These are phyloP conservation scores for Apostichopus leukothele DNA, from an alignment of 53 echinoderm and acorn worm species.

Conservation along the genomic window DNA sequence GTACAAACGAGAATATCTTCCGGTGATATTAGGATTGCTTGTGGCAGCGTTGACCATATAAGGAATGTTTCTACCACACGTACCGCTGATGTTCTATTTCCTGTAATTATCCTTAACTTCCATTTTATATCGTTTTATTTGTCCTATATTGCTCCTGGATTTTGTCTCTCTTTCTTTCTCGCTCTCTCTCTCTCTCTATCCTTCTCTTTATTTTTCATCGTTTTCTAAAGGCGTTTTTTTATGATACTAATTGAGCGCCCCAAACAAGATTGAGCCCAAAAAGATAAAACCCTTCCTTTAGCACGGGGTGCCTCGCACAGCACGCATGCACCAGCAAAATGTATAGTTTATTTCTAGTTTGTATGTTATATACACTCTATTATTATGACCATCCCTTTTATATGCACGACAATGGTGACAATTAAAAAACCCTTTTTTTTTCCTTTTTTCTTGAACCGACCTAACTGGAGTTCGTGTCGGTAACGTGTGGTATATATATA, in stretches of 20 bases:
- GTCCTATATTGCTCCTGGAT: background rate
- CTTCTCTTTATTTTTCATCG: background rate
- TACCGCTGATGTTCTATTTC: slow-evolving; percentile 36
- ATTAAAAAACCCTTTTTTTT: slow-evolving; percentile 5
- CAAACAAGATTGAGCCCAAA: slow-evolving; percentile 33
- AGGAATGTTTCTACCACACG: slow-evolving; percentile 46
- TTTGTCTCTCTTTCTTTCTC: background rate
- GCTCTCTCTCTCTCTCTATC: no score
- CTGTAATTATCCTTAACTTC: slow-evolving; percentile 38
- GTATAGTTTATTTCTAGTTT: background rate
- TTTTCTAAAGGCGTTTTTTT: slow-evolving; percentile 21
- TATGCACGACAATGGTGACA: slow-evolving; percentile 1
- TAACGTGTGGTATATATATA: background rate
- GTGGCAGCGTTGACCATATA: slow-evolving; percentile 27
- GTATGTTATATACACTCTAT: no score
- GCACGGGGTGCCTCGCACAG: background rate
- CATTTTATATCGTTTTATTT: slow-evolving; percentile 36
- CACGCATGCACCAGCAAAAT: background rate
- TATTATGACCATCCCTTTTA: background rate
- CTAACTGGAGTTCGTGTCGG: slow-evolving; percentile 20
- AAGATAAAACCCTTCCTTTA: background rate
- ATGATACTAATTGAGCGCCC: slow-evolving; percentile 44
- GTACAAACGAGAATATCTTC: slow-evolving; percentile 34
- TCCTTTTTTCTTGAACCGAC: background rate
- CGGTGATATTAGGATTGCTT: slow-evolving; percentile 22